Evolutionary conservation across 2,797 vertebrate species (phyloP).

Genomic region (Sus cebifrons): DNA sequence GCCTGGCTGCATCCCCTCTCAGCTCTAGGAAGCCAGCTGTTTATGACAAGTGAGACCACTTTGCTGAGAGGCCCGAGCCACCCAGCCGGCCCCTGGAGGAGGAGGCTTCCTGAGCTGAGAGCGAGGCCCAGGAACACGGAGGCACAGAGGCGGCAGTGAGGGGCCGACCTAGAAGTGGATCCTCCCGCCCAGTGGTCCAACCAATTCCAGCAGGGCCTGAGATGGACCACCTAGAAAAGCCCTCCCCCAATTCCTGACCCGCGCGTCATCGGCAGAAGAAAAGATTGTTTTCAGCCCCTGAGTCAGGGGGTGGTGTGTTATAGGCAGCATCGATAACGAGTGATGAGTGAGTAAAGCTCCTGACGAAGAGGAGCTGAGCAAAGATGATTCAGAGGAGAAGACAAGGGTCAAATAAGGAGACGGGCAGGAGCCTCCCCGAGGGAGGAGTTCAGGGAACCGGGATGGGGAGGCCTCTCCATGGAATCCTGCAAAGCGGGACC

Average conservation of each 20-base stretch:
- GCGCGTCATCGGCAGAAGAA: neutral
- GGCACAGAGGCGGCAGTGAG: neutral
- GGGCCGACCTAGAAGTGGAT: neutral
- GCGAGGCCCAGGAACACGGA: neutral
- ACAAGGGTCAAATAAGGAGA: neutral
- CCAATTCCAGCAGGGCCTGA: neutral
- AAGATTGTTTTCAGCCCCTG: neutral
- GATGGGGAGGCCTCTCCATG: neutral
- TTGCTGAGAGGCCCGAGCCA: neutral
- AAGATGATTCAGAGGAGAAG: slow-evolving; percentile 31
- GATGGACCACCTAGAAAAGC: neutral
- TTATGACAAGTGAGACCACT: neutral
- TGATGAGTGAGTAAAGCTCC: neutral
- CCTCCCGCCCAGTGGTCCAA: neutral
- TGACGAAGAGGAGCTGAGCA: neutral
- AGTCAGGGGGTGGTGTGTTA: neutral
- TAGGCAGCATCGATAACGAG: neutral
- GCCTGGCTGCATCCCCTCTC: neutral
- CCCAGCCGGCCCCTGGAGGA: neutral
- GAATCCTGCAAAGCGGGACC: neutral
- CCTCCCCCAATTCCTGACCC: neutral
- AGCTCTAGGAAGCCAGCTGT: neutral
- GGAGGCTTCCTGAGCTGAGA: neutral
- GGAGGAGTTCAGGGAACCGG: neutral
- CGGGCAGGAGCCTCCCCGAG: neutral